Evolutionary conservation across 2,113 vertebrate species (phyloP), one percentile per base, ranked within the genome.

Genomic region (Cettia cetti): DNA sequence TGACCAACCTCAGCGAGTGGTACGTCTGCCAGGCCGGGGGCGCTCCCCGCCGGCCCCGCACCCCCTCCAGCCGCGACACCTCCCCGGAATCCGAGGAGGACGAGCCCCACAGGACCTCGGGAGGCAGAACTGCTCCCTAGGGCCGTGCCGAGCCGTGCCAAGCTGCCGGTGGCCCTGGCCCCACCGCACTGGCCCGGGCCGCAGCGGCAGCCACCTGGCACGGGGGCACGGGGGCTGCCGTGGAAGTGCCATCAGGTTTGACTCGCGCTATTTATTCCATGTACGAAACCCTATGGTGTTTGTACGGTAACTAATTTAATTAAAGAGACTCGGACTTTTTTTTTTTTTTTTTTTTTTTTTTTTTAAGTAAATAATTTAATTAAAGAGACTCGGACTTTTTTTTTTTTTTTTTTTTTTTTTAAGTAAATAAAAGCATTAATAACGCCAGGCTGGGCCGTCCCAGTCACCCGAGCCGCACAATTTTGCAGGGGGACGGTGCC

Each of bases 1-100:
- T 99, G 94, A 99, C 99, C 97, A 99, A 99, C 98, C 99, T 99
- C 97, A 99, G 99, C 78, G 99, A 99, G 98, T 99, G 99, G 99
- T 99, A 99, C 44, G 99, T 99, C 87, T 99, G 99, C 97, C 99
- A 99, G 95, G 99, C 99, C 30, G 98, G 98, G 75, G 99, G 98
- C 1, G 98, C 96, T 4, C 98, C 98, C 68, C 98, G 98, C 92
- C 98, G 98, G 97, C 98, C 99, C 64, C 99, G 99, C 95, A 98
- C 98, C 28, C 98, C 99, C 76, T 99, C 99, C 96, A 99, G 99
- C 96, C 99, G 99, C 5, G 98, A 97, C 95, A 97, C 98, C 69
- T 99, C 99, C 68, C 99, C 99, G 1, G 98, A 99, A 28, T 99
- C 99, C 14, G 99, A 99, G 69, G 99, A 98, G 3, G 99, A 99